A percentile compares a stretch with the other conserved stretches of the same genome.
Conservation (phyloP, 2,888 invertebrate species). For the Agrotis ipsilon region DNA sequence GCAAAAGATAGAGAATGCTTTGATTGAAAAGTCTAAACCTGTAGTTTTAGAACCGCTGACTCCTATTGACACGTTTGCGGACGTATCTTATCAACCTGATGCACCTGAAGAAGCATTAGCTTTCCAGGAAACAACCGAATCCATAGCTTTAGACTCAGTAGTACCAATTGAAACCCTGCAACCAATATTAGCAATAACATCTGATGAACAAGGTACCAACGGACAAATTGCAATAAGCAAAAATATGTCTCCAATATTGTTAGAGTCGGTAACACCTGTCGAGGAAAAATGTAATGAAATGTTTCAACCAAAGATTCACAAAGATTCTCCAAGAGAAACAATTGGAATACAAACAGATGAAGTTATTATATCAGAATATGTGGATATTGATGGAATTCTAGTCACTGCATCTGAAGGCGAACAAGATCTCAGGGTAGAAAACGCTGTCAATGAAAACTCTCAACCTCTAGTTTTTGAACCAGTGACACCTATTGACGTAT, state of each 20-base stretch:
- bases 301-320: not conserved
- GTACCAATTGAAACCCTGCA: not conserved
- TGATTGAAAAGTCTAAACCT: slow-evolving; percentile 5
- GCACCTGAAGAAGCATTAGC: not conserved
- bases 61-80: not conserved
- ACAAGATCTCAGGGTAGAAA: not conserved
- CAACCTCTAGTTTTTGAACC: no score
- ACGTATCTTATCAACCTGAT: not conserved
- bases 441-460: not conserved
- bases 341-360: not conserved
- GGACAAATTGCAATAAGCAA: not conserved
- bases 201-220: not conserved
- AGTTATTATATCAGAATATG: slow-evolving; percentile 1
- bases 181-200: not conserved
- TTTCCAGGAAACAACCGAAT: not conserved
- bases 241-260: slow-evolving; percentile 2
- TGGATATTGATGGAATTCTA: not conserved
- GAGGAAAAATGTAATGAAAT: slow-evolving; percentile 2
- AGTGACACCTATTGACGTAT: not conserved
- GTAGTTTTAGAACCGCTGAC: not conserved
- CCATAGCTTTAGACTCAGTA: not conserved
- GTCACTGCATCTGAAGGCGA: not conserved
- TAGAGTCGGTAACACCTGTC: slow-evolving; percentile 18
- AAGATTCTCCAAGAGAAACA: not conserved
- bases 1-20: not conserved